A percentile compares a stretch with the other conserved stretches of the same genome.
Evolutionary conservation across 2,888 invertebrate species (phyloP).

Genomic region (Oeneis ivallda): DNA sequence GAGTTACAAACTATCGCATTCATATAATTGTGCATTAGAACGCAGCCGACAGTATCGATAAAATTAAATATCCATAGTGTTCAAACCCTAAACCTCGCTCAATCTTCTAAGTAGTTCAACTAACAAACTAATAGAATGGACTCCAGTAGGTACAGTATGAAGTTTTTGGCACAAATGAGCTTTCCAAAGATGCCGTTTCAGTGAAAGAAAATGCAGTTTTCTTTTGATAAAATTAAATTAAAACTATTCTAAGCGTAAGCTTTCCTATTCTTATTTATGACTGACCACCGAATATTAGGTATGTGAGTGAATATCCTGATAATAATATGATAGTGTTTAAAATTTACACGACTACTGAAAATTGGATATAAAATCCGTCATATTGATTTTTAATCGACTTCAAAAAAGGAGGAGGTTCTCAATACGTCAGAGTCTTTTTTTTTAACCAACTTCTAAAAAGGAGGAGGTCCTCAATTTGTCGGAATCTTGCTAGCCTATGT

Average conservation of each 20-base stretch:
- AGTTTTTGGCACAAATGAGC: slow-evolving; percentile 57
- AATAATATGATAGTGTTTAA: too few relatives aligned
- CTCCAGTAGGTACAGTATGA: slow-evolving; percentile 44
- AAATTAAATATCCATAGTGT: not conserved
- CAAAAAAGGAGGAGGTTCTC: too few relatives aligned
- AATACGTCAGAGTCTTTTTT: too few relatives aligned
- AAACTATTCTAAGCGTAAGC: slow-evolving; percentile 35
- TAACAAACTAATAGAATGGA: slow-evolving; percentile 54
- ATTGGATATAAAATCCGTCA: too few relatives aligned
- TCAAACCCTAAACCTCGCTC: slow-evolving; percentile 45
- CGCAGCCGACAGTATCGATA: not conserved
- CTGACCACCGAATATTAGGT: not conserved
- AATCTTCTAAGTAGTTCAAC: slow-evolving; percentile 59
- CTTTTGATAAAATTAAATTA: slow-evolving; percentile 52
- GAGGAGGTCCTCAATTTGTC: too few relatives aligned
- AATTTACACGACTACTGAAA: too few relatives aligned
- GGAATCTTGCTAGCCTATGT: too few relatives aligned
- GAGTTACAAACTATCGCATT: too few relatives aligned
- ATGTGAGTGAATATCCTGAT: too few relatives aligned
- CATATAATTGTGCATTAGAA: too few relatives aligned
- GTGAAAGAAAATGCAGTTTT: slow-evolving; percentile 45
- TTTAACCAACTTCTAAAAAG: too few relatives aligned
- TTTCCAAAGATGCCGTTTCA: slow-evolving; percentile 39
- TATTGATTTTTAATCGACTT: too few relatives aligned
- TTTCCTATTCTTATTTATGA: not conserved